Evolutionary conservation across 2,113 vertebrate genomes (phyloP).

Genomic region (Pagrus major): DNA sequence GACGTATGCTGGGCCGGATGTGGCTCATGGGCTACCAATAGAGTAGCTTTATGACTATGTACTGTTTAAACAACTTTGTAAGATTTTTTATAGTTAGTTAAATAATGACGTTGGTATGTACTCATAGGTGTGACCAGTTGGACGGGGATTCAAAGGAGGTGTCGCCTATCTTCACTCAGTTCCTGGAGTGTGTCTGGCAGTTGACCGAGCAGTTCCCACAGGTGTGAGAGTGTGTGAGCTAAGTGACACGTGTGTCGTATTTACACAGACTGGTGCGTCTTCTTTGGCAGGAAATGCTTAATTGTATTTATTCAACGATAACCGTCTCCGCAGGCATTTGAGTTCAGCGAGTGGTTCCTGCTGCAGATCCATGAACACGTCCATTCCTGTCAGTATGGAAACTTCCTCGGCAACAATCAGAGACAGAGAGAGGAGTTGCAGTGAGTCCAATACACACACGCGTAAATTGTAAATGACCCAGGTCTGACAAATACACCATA

Average conservation of each 20-base stretch:
- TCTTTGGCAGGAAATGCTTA: not conserved
- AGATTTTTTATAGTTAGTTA: no score
- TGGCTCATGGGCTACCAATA: no score
- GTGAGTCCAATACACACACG: constrained; percentile 84
- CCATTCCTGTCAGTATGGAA: constrained; percentile 98
- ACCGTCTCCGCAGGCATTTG: constrained; percentile 86
- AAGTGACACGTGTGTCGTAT: not conserved
- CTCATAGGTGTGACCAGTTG: constrained; percentile 93
- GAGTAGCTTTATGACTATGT: no score
- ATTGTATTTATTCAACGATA: not conserved
- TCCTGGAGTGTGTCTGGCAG: constrained; percentile 97
- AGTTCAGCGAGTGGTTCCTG: constrained; percentile 97
- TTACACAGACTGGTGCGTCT: not conserved
- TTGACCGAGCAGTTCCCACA: constrained; percentile 94
- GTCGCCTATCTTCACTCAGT: constrained; percentile 97
- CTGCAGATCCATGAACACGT: constrained; percentile 98
- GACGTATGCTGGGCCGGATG: no score
- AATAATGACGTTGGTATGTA: not conserved
- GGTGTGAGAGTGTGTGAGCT: constrained; percentile 42
- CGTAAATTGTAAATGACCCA: no score
- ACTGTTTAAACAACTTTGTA: no score
- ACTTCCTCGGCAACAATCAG: constrained; percentile 96
- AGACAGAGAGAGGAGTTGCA: constrained; percentile 94
- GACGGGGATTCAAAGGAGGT: constrained; percentile 95
- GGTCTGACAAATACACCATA: no score